phyloP scores from a whole-genome alignment of 2,888 invertebrate species.

The Diaperis boleti region DNA sequence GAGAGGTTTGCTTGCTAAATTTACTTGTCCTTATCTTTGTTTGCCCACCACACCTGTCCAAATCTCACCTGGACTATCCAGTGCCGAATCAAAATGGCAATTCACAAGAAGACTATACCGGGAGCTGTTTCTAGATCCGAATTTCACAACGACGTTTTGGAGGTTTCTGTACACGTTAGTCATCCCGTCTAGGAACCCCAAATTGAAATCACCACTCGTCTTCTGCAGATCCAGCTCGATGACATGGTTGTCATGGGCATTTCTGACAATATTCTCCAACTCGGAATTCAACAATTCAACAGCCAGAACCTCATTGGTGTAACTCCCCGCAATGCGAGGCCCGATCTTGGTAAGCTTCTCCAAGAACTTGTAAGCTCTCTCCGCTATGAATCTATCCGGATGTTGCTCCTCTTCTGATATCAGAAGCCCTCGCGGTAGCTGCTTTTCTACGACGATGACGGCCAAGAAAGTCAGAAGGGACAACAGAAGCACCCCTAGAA shows the following conservation, averaged over 20 bases:
- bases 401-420: constrained; percentile 62
- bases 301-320: constrained; percentile 74
- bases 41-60: no score
- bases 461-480: constrained; percentile 68
- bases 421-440: constrained; percentile 71
- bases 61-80: constrained; percentile 79
- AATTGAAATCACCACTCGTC: constrained; percentile 76
- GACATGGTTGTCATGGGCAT: constrained; percentile 66
- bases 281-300: constrained; percentile 67
- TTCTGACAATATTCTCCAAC: constrained; percentile 65
- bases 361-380: constrained; percentile 75
- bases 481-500: constrained; percentile 68
- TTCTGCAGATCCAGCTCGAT: constrained; percentile 72
- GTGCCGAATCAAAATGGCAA: constrained; percentile 82
- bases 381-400: constrained; percentile 71
- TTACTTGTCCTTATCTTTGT: no score
- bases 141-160: constrained; percentile 76
- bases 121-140: constrained; percentile 70
- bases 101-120: constrained; percentile 76
- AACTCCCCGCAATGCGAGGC: constrained; percentile 76
- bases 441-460: constrained; percentile 71
- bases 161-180: constrained; percentile 78
- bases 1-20: no score
- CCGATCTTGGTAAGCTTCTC: constrained; percentile 73
- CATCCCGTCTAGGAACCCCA: constrained; percentile 78